phyloP scores from a whole-genome alignment of 2,797 vertebrate species.

The Rhabdophis nuchalis region DNA sequence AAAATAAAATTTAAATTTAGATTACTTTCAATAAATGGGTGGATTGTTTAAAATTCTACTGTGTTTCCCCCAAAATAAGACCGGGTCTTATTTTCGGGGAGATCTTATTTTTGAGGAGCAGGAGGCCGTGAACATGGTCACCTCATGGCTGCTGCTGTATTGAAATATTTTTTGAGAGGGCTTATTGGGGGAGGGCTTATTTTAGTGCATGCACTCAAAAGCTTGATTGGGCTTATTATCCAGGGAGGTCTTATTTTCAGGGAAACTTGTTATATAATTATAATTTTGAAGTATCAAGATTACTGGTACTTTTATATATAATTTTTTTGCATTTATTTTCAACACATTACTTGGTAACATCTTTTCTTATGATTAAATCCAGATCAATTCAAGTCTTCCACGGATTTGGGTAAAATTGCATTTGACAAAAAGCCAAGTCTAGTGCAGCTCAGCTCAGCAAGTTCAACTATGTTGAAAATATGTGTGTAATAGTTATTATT shows the following conservation, averaged over 20 bases:
- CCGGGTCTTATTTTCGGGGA: too few relatives aligned
- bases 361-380: background rate
- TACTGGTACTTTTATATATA: conserved; percentile 7
- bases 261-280: background rate
- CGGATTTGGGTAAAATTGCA: background rate
- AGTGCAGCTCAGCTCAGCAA: background rate
- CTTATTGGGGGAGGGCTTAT: too few relatives aligned
- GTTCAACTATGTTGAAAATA: conserved; percentile 50
- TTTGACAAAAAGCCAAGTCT: background rate
- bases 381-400: background rate
- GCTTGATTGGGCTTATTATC: too few relatives aligned
- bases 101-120: too few relatives aligned
- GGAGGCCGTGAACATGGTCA: too few relatives aligned
- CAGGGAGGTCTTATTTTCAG: too few relatives aligned
- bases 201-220: too few relatives aligned
- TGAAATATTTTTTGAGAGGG: too few relatives aligned
- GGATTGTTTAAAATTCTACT: background rate
- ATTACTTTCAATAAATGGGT: background rate
- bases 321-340: background rate
- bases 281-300: background rate
- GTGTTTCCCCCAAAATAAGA: too few relatives aligned
- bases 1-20: background rate
- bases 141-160: too few relatives aligned
- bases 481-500: conserved; percentile 49
- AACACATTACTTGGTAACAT: background rate